phyloP scores from a whole-genome alignment of 2,888 invertebrate species.

The Cremastobaeus sp. region DNA sequence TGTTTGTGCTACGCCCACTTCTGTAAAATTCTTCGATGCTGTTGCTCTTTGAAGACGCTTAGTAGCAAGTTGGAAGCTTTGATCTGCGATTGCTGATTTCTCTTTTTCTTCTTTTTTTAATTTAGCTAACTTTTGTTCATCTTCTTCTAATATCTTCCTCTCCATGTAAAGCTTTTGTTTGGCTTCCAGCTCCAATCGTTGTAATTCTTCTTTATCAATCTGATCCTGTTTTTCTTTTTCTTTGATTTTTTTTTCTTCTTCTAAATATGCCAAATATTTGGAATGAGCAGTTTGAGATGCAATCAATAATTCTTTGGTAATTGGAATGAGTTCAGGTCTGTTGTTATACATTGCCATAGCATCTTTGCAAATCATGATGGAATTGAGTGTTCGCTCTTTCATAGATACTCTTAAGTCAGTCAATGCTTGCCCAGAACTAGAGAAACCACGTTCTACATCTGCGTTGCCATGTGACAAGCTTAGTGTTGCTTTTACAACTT shows the following conservation, averaged over 20 bases:
- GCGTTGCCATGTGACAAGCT: constrained; percentile 57
- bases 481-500: constrained; percentile 49
- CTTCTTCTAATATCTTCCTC: background rate
- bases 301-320: background rate
- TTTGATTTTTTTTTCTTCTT: background rate
- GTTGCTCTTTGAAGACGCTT: background rate
- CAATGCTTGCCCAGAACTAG: constrained; percentile 36
- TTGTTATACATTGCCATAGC: background rate
- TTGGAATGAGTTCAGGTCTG: background rate
- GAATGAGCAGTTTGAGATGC: background rate
- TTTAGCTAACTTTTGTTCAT: constrained; percentile 3
- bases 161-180: constrained; percentile 1
- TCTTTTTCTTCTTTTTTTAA: constrained; percentile 21
- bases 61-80: background rate
- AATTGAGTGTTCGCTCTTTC: constrained; percentile 47
- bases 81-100: constrained; percentile 6
- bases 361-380: constrained; percentile 13
- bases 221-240: constrained; percentile 3
- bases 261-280: background rate
- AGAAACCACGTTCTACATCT: constrained; percentile 57
- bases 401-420: constrained; percentile 53
- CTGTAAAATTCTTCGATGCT: background rate
- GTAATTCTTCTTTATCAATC: constrained; percentile 2
- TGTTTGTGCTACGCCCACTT: background rate
- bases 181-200: background rate